phyloP scores from a whole-genome alignment of 2,797 vertebrate genomes.

The Novumbra hubbsi region DNA sequence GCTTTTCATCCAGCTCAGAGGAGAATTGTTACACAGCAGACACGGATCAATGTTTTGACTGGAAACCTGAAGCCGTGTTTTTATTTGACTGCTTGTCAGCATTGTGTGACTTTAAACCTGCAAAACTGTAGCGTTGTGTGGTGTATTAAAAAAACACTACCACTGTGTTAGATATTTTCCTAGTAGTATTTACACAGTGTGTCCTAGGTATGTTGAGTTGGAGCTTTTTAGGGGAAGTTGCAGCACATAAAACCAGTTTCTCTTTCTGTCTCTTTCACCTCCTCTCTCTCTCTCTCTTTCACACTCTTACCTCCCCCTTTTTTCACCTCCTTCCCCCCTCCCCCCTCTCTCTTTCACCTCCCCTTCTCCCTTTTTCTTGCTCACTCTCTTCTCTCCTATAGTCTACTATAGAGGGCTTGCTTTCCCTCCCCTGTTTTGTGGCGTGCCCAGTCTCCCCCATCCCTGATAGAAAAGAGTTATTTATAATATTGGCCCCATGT shows the following conservation, averaged over 20 bases:
- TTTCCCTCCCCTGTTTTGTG: background rate
- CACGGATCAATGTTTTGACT: background rate
- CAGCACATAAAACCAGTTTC: background rate
- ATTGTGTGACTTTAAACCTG: slow-evolving; percentile 14
- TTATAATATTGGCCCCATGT: background rate
- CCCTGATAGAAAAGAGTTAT: background rate
- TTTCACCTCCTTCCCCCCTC: too few relatives aligned
- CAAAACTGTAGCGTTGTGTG: background rate
- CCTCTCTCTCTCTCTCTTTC: background rate
- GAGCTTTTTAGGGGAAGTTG: background rate
- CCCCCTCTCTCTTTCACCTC: background rate
- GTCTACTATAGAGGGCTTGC: background rate
- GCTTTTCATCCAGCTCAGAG: background rate
- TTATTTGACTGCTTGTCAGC: background rate
- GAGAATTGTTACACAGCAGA: background rate
- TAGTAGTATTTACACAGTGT: background rate
- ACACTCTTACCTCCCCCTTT: background rate
- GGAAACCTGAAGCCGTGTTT: background rate
- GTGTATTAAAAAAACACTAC: background rate
- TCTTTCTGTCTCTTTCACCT: background rate
- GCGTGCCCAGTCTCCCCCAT: background rate
- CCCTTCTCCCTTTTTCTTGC: background rate
- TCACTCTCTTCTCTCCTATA: background rate
- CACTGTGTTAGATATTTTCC: background rate
- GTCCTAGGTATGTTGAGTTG: background rate